Evolutionary conservation across 23 tunicate genomes (phyloP), one percentile per base, ranked within the genome.

Genomic region (Ciona savignyi): DNA sequence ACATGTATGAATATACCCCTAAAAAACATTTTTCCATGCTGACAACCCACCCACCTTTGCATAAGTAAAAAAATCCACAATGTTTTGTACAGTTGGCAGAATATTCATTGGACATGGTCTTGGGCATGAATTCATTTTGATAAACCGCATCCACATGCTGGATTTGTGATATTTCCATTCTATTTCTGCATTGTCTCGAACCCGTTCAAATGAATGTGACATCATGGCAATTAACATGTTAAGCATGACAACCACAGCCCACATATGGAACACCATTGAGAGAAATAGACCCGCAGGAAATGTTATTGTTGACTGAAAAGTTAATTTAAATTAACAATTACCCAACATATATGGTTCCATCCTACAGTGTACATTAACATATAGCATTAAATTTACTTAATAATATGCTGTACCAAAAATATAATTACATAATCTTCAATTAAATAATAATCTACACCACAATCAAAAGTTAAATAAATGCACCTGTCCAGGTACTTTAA

Each of bases 191-290:
- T 84, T 84, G 68, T 84, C 80, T 0, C 89, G 82, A 23, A 84
- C 89, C 3, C 89, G 82, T 25, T 84, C 89, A 29, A 84, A 84
- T 19, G 89, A 84, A 71, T 84, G 89, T 6, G 89, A 84, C 82
- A 84, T 67, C 89, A 84, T 84, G 27, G 89, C 89, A 56, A 84
- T 77, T 30, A 84, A 66, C 73, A 84, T 69, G 82, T 84, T 84
- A 22, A 84, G 73, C 89, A 84, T 84, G 60, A 84, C 81, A 15
- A 84, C 89, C 4, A 84, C 89, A 25, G 89, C 89, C 89, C 89
- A 84, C 23, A 51, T 60, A 70, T 84, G 89, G 30, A 84, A 84
- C 9, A 84, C 34, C 78, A 77, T 77, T 29, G 89, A 84, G 9
- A 84, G 35, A 3, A 70, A 2, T 26, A 63, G 82, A 15, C 89